Conservation (phyloP, 2,888 invertebrate species). For the Cynaeus angustus region DNA sequence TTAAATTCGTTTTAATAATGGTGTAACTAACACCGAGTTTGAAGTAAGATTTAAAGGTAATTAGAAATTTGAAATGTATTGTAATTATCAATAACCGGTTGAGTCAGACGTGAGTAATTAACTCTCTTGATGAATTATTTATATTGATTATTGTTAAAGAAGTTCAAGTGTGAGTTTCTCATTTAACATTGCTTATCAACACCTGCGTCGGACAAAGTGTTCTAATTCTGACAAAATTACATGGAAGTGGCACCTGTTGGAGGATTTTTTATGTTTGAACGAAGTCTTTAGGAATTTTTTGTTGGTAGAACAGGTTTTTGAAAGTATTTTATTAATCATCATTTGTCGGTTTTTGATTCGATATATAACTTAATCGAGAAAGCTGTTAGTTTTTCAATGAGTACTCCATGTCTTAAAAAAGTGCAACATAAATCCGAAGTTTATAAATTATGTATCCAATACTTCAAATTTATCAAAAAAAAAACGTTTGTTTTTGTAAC, state of each 20-base stretch:
- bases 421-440: no score
- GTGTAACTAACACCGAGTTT: conserved; percentile 16
- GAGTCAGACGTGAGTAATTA: conserved; percentile 20
- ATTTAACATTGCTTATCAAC: neutral
- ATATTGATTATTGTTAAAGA: conserved; percentile 18
- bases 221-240: conserved; percentile 13
- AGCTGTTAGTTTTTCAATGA: no score
- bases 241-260: neutral
- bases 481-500: no score
- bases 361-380: no score
- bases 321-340: no score
- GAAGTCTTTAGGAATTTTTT: neutral
- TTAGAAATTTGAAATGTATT: conserved; percentile 15
- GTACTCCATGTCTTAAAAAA: no score
- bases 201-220: conserved; percentile 6
- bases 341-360: no score
- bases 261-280: neutral
- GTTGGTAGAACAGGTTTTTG: no score
- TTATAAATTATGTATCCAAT: no score
- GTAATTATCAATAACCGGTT: conserved; percentile 36
- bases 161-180: neutral
- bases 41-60: conserved; percentile 12
- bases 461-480: no score
- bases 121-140: conserved; percentile 35
- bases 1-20: conserved; percentile 18